Base-by-base conservation (phyloP, 2,888 invertebrate species). In the Coelopa pilipes region DNA sequence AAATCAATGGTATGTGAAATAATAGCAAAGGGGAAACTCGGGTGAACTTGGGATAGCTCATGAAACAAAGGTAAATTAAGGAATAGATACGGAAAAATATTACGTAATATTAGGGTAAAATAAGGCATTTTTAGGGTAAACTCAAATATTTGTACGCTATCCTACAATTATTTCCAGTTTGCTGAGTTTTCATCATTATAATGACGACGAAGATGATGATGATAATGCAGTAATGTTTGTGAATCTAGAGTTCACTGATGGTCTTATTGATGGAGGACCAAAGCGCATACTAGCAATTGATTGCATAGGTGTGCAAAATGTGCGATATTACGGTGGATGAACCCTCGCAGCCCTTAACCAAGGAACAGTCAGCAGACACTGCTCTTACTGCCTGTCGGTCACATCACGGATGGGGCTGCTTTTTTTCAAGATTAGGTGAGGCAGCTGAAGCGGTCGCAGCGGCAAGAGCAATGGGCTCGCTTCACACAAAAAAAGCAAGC, bases 111-210 rank as follows among this genome's bases (percentile, higher is more conserved):
- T 19, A 59, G 66, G 72, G 72, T 72, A 72, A 66, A 72, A 72
- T 62, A 19, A 46, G 53, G 9, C 11, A 63, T 71, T 73, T 73
- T 68, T 15, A 68, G 62, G 73, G 67, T 60, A 62, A 62, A 62
- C 62, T 73, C 12, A 67, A 73, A 73, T 73, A 73, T 73, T 73
- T 73, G 46, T 60, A 47, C 21, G 62, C 21, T 63, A 53, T 50
- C 62, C 50, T 60, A 49, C 53, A 73, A 73, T 73, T 73, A 73
- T 67, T 73, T 34, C 68, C 60, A 53, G 50, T 60, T 60, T 62
- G 50, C 47, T 60, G 50, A 53, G 45, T 50, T 62, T 34, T 21
- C 0, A 59, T 24, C 11, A 57, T 11, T 7, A 17, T 19, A n/a
- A 21, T 11, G 34, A 34, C 7, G 34, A 7, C n/a, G 7, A 34